A percentile compares a stretch with the other conserved stretches of the same genome.
phyloP scores from a whole-genome alignment of 1,140 invertebrate species.

The Oncopeltus fasciatus region DNA sequence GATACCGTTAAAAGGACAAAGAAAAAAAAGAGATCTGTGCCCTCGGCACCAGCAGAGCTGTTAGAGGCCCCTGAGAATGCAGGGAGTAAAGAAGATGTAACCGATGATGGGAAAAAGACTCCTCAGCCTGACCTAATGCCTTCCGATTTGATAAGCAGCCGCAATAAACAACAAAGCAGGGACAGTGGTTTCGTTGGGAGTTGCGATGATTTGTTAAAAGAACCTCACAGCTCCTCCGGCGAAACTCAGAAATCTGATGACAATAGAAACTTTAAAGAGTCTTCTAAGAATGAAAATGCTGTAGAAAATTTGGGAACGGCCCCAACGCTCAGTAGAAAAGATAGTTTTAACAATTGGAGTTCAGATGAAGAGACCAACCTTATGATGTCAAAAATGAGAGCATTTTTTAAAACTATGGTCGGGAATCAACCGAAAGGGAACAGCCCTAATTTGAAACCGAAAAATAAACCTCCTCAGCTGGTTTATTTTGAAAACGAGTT shows the following conservation, averaged over 20 bases:
- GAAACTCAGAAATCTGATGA: slow-evolving; percentile 21
- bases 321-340: slow-evolving; percentile 54
- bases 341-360: slow-evolving; percentile 85
- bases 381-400: slow-evolving; percentile 87
- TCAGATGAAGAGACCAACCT: slow-evolving; percentile 84
- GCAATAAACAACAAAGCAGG: slow-evolving; percentile 58
- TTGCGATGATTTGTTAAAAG: slow-evolving; percentile 67
- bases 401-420: slow-evolving; percentile 79
- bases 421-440: slow-evolving; percentile 31
- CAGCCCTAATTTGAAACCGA: slow-evolving; percentile 19
- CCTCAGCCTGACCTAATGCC: slow-evolving; percentile 36
- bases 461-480: slow-evolving; percentile 58
- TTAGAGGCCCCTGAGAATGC: slow-evolving; percentile 32
- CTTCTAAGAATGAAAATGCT: slow-evolving; percentile 2
- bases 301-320: slow-evolving; percentile 29
- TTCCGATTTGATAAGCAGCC: slow-evolving; percentile 23
- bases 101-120: slow-evolving; percentile 36
- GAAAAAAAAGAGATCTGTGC: slow-evolving; percentile 36
- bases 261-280: slow-evolving; percentile 16
- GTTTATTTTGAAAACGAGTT: slow-evolving; percentile 78
- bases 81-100: slow-evolving; percentile 33
- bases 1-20: slow-evolving; percentile 75
- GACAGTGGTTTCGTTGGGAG: slow-evolving; percentile 78
- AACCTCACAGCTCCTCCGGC: slow-evolving; percentile 30
- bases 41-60: slow-evolving; percentile 28